Evolutionary conservation across 2,888 invertebrate genomes (phyloP), one percentile per base, ranked within the genome.

Genomic region (Abrostola tripartita): DNA sequence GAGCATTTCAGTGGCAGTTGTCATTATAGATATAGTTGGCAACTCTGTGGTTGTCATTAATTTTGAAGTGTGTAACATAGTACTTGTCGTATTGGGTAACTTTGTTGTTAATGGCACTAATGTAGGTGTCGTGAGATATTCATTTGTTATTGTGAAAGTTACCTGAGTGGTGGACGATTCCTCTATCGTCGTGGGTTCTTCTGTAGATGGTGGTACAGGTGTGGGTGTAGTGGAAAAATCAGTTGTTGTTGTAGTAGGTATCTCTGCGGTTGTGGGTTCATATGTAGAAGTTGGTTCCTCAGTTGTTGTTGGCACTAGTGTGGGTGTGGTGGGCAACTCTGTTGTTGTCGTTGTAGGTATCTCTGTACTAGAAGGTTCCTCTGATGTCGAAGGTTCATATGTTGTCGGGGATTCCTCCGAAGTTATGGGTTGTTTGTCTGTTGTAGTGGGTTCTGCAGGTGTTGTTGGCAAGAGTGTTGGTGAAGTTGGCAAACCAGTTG

Each of bases 21-120:
- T 0, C 41, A 37, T 35, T 5, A 37, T 54, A 8, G 24, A n/a
- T n/a, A n/a, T 52, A 42, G 52, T 56, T 10, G 60, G 50, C 2
- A 2, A 38, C 6, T 38, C 36, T 7, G 65, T 56, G 10, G 56
- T 37, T 8, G 49, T 60, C 6, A 55, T 59, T n/a, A n/a, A n/a
- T n/a, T n/a, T n/a, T n/a, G n/a, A n/a, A 10, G 63, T 60, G 6
- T 52, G 24, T 14, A 8, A 36, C n/a, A 62, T 40, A 12, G 65
- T 57, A 12, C 61, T 62, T 0, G n/a, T n/a, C n/a, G n/a, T n/a
- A n/a, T 56, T 14, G 4, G 56, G 37, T 5, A 57, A 59, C 6
- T 55, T 44, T 5, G 70, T 65, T 6, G 63, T 52, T 9, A 52
- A 11, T n/a, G 24, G 24, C 24, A 24, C 24, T 24, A 4, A 24